Base-by-base conservation (phyloP, 2,888 invertebrate species). In the Ophioninae sp. region DNA sequence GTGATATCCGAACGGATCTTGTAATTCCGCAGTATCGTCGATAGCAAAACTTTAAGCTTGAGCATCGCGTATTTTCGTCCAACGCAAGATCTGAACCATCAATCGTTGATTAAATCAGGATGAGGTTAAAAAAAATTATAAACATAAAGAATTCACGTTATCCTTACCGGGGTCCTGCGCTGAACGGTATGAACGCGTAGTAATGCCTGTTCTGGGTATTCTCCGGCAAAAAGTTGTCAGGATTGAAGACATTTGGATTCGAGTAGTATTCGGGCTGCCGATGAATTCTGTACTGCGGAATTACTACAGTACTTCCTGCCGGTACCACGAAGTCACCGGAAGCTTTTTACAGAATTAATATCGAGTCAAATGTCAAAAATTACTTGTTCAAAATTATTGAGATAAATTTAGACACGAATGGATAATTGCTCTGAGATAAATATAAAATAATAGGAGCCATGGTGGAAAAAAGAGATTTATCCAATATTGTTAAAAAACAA, bases 151-250 rank as follows among this genome's bases (percentile, higher is more conserved):
- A 17, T 65, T 56, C 22, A 39, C 22, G 20, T 41, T 76, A 41
- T 68, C 83, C 82, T 64, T 74, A 89, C 91, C 97, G 95, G 6
- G 97, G 97, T 59, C 97, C 97, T 83, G 97, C 97, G 73, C 96
- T 97, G 94, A 97, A 97, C 13, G 97, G 97, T 75, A 97, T 95
- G 89, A 95, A 97, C 6, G 96, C 95, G 91, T 97, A 97, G 90
- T 96, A 97, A 90, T 97, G 97, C 83, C 97, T 95, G 88, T 95
- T 95, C 71, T 96, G 95, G 84, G 95, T 96, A 86, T 94, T 95
- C 90, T 97, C 97, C 0, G 97, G 96, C 85, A 97, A 94, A 94
- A 97, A 98, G 91, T 97, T 96, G 92, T 97, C 97, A 1, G 98
- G 97, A 93, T 97, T 94, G 91, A 97, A 98, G 85, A 94, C 94